Base-by-base conservation (phyloP, 2,888 invertebrate genomes). In the Mesorhabditis sp. region DNA sequence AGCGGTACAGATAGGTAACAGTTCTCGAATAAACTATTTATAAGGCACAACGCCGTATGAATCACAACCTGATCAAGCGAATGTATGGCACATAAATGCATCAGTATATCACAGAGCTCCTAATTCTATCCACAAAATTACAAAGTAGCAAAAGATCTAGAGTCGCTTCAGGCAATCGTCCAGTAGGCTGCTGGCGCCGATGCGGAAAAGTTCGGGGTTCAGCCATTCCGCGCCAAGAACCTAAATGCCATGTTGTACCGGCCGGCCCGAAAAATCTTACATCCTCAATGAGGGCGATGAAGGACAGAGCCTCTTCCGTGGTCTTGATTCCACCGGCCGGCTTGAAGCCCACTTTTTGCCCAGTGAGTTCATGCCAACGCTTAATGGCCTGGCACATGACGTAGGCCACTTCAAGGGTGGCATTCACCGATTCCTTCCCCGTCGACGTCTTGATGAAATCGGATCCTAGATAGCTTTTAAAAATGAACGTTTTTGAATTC, bases 381-480 rank as follows among this genome's bases (percentile, higher is more conserved):
- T 91, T 89, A 75, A 99, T 96, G 43, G 96, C 97, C 82, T 92
- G 88, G 78, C 93, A 92, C 97, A 98, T 98, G 2, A 95, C 92
- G 67, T 95, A 88, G 0, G 95, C 95, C 64, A 92, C 91, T 5
- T 92, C 91, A 15, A 97, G 87, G 0, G 93, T 96, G 0, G 98
- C 97, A 88, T 98, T 98, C 0, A 94, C 91, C 1, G 90, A 87
- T 87, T 98, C 98, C 87, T 98, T 98, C 5, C 89, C 96, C 0
- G 97, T 98, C 0, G 96, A 96, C 4, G 97, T 97, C 88, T 98
- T 98, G 74, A 98, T 96, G 85, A 98, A 98, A 88, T 98, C 93
- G 4, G 95, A 91, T 13, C 97, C 97, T 44, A 68, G 28, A 65
- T 7, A 13, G 28, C 28, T 10, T 7, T 63, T 13, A 63, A 45